Evolutionary conservation across 2,888 invertebrate genomes (phyloP).

Genomic region (Esperia sulphurella): DNA sequence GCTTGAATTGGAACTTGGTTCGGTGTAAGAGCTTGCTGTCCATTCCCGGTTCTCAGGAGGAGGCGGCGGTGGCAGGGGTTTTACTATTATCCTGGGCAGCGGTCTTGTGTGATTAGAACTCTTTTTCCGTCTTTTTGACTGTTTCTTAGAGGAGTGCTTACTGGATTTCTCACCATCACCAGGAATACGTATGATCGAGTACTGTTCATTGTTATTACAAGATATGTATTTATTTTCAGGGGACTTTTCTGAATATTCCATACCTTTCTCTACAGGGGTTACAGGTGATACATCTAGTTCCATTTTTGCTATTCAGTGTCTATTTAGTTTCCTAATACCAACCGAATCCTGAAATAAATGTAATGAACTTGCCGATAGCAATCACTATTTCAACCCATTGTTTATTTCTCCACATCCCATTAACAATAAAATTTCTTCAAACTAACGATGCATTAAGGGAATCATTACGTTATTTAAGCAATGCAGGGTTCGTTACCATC

Average conservation of each 20-base stretch:
- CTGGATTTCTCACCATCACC: slow-evolving; percentile 80
- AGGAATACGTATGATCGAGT: slow-evolving; percentile 67
- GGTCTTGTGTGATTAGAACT: slow-evolving; percentile 84
- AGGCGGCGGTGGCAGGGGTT: slow-evolving; percentile 86
- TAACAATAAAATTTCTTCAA: slow-evolving; percentile 22
- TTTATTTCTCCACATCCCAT: slow-evolving; percentile 35
- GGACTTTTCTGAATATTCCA: slow-evolving; percentile 63
- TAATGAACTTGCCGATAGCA: slow-evolving; percentile 51
- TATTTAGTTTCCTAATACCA: slow-evolving; percentile 20
- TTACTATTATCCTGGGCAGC: slow-evolving; percentile 89
- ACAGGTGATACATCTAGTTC: slow-evolving; percentile 62
- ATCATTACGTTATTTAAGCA: slow-evolving; percentile 39
- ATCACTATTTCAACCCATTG: slow-evolving; percentile 73
- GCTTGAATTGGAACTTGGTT: slow-evolving; percentile 40
- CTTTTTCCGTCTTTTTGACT: slow-evolving; percentile 86
- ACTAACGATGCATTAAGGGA: slow-evolving; percentile 24
- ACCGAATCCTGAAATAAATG: slow-evolving; percentile 43
- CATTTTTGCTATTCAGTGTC: slow-evolving; percentile 40
- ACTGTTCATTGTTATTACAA: slow-evolving; percentile 63
- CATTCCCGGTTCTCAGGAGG: slow-evolving; percentile 70
- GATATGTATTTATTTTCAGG: slow-evolving; percentile 60
- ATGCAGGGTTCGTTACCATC: slow-evolving; percentile 28
- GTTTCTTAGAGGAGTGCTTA: slow-evolving; percentile 87
- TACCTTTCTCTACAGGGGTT: slow-evolving; percentile 45
- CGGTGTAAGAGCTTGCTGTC: slow-evolving; percentile 62